A percentile compares a stretch with the other conserved stretches of the same genome.
phyloP scores from a whole-genome alignment of 2,797 vertebrate genomes.

The Gephyroberyx darwinii region DNA sequence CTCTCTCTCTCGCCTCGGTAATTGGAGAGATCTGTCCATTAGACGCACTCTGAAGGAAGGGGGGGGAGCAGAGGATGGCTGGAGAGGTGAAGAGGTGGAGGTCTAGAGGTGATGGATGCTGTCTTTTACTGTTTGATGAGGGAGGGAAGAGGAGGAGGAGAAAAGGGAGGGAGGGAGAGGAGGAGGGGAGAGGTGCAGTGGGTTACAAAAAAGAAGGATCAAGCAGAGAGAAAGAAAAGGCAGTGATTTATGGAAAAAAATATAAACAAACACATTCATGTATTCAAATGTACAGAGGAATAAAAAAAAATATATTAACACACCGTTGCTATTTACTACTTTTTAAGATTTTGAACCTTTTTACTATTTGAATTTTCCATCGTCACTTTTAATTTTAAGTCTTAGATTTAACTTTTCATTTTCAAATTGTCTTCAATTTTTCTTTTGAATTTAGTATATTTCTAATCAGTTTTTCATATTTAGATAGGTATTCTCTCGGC shows the following conservation, averaged over 20 bases:
- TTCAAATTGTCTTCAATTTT: no score
- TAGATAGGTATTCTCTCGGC: no score
- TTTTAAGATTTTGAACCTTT: conserved; percentile 10
- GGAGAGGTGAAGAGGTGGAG: conserved; percentile 28
- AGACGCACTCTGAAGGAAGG: conserved; percentile 43
- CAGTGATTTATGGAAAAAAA: conserved; percentile 1
- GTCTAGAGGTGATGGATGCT: conserved; percentile 39
- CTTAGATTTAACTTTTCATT: no score
- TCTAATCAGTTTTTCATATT: no score
- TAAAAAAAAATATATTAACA: background rate
- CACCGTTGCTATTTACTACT: background rate
- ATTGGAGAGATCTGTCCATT: conserved; percentile 27
- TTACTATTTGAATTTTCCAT: no score
- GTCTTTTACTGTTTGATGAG: conserved; percentile 43
- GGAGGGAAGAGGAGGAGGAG: background rate
- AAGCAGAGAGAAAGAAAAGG: background rate
- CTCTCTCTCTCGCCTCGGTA: conserved; percentile 17
- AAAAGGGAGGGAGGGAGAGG: background rate
- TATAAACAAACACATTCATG: conserved; percentile 24
- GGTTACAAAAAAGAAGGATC: no score
- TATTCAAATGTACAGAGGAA: conserved; percentile 10
- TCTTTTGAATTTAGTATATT: no score
- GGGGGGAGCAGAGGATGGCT: conserved; percentile 14
- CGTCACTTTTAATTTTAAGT: no score
- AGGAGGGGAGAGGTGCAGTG: conserved; percentile 4